Evolutionary conservation across 2,113 vertebrate species (phyloP), one percentile per base, ranked within the genome.

Genomic region (Otocyon megalotis): DNA sequence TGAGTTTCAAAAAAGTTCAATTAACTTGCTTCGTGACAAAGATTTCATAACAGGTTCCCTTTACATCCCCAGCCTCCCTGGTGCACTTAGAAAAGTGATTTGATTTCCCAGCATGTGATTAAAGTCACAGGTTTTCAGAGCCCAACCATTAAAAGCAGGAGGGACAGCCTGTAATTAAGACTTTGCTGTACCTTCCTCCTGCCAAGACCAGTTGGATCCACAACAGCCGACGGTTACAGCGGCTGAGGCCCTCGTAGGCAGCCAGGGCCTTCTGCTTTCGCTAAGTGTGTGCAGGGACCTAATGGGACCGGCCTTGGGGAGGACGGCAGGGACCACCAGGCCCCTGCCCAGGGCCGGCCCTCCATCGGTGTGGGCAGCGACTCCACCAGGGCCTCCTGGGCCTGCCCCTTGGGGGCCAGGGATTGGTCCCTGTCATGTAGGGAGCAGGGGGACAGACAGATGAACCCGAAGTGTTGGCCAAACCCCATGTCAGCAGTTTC

Each of bases 101-200:
- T 82, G 88, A 89, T 91, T 96, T 97, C 93, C 74, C 63, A 74
- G 85, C 79, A n/a, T 92, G 35, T 93, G 93, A 96, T 96, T 96
- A 96, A 88, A 96, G 88, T 13, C 20, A 50, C 96, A 8, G 1
- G 0, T 95, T 86, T 91, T 54, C 72, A 56, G 74, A 97, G 35
- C 83, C 86, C 37, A 26, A 43, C 88, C 88, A 96, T 96, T 94
- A 83, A 92, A 86, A 91, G 50, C 86, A 87, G 63, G 86, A 30
- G 86, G 85, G 56, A 54, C n/a, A 28, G 83, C 79, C 87, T 89
- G 50, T 96, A 82, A 93, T 97, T 96, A 97, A 88, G 69, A 88
- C 54, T 63, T 24, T 80, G 67, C 92, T 65, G 71, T 65, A 48
- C 12, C 56, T 69, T 48, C 72, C 77, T 92, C 35, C 56, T 79